Percentiles rank a stretch among this genome's conserved stretches.
Conservation (phyloP, 53 echinoderm and acorn worm genomes). For the Arbacia lixula region DNA sequence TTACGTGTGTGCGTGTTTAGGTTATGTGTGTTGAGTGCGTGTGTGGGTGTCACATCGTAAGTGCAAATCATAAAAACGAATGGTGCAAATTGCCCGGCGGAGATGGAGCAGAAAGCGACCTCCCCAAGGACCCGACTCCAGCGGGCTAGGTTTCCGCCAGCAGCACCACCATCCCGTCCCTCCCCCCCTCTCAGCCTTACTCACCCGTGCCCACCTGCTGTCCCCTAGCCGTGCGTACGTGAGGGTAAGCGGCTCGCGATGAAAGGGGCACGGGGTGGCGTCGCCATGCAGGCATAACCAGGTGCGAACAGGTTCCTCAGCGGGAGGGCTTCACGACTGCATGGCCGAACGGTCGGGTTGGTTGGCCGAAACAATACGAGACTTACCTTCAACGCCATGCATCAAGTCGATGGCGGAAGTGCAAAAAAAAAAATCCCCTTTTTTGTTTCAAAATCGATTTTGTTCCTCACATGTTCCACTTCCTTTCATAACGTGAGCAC, state of each 20-base stretch:
- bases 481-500: no score
- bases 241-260: not conserved
- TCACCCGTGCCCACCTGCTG: constrained; percentile 8
- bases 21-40: not conserved
- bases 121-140: no score
- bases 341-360: no score
- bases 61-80: not conserved
- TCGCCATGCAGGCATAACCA: constrained; percentile 36
- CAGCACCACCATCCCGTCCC: not conserved
- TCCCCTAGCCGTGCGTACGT: not conserved
- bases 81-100: not conserved
- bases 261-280: not conserved
- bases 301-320: constrained; percentile 41
- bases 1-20: not conserved
- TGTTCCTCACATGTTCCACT: no score
- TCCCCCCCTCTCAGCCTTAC: not conserved
- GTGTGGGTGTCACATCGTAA: no score
- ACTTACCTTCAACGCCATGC: no score
- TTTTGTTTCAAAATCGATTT: no score
- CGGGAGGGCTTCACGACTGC: no score
- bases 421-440: no score
- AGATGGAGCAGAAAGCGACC: not conserved
- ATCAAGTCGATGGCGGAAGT: no score
- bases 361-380: no score
- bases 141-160: not conserved